Base-by-base conservation (phyloP, 1,140 invertebrate genomes). In the Meloidogyne floridensis region DNA sequence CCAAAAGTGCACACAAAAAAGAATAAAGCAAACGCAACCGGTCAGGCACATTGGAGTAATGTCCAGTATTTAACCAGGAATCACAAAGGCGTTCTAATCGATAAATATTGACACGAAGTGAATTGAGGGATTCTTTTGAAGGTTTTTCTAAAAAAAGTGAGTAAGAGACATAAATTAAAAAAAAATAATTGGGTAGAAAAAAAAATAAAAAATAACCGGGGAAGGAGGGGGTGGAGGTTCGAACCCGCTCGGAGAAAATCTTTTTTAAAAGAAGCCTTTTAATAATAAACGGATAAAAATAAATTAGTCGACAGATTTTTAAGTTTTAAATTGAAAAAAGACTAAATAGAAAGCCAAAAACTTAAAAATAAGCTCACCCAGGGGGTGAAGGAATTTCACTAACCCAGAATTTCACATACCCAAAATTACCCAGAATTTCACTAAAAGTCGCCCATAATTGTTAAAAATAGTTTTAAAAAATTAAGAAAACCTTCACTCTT, bases 21-120 rank as follows among this genome's bases (percentile, higher is more conserved):
- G 84, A n/a, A 56, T 80, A 88, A 15, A 86, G 53, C 11, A 87
- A 47, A 5, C 86, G 85, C 65, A 72, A 81, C 3, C 74, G 18
- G 7, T 86, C 87, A 11, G 85, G 75, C 20, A 86, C 69, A 9
- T 87, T 65, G 18, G 85, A 75, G 70, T 86, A 86, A 65, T 88
- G 87, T 42, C 86, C 86, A 20, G 82, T 84, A 18, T 86, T 88
- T 3, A 86, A 79, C 69, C 47, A 65, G 32, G 20, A 59, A 59
- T 85, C 77, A 18, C 71, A 77, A 15, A 76, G 69, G 9, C 71
- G 42, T 32, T 77, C 72, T 13, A 81, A 54, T 72, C 75, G 59
- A 70, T 73, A 10, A 5, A 42, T 20, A 47, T 79, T 79, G 15
- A 7, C 15, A n/a, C 56, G 13, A n/a, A 65, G 56, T n/a, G 56